These are phyloP conservation scores for Sitodiplosis mosellana DNA, from an alignment of 1,140 invertebrate species.

Conservation along the genomic window DNA sequence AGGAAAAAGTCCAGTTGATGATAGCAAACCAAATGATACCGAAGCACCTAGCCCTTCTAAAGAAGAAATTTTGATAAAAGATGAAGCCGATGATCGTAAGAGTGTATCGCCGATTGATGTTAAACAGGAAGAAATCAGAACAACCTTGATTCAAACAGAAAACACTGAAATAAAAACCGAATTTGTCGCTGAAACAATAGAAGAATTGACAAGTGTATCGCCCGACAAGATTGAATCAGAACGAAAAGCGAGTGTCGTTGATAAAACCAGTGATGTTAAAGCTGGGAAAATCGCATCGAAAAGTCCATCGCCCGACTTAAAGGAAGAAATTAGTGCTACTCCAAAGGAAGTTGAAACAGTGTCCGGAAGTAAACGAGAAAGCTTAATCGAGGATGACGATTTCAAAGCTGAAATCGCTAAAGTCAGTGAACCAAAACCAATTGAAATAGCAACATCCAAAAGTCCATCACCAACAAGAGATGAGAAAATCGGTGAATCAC, in stretches of 20 bases:
- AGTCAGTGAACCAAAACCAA: neutral
- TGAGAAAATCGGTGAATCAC: no score
- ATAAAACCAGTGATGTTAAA: conserved; percentile 6
- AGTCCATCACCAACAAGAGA: conserved; percentile 2
- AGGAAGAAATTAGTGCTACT: no score
- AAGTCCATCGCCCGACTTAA: conserved; percentile 11
- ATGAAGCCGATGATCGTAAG: no score
- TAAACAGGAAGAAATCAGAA: no score
- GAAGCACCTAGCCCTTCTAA: conserved; percentile 1
- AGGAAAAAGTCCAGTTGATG: conserved; percentile 4
- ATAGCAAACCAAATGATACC: conserved; percentile 22
- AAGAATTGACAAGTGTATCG: conserved; percentile 11
- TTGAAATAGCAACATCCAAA: conserved; percentile 3
- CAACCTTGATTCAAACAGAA: conserved; percentile 6
- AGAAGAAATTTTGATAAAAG: neutral
- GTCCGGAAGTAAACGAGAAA: no score
- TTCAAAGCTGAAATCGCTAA: conserved; percentile 3
- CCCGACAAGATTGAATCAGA: conserved; percentile 6
- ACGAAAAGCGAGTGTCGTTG: conserved; percentile 4
- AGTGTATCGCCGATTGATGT: no score
- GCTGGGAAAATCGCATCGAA: conserved; percentile 12
- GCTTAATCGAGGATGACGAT: neutral
- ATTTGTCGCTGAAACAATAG: conserved; percentile 4
- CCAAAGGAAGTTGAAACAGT: conserved; percentile 4
- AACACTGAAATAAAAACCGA: no score